These are phyloP conservation scores for Sebastes vulpes DNA, from an alignment of 2,797 vertebrate genomes.

Conservation along the genomic window DNA sequence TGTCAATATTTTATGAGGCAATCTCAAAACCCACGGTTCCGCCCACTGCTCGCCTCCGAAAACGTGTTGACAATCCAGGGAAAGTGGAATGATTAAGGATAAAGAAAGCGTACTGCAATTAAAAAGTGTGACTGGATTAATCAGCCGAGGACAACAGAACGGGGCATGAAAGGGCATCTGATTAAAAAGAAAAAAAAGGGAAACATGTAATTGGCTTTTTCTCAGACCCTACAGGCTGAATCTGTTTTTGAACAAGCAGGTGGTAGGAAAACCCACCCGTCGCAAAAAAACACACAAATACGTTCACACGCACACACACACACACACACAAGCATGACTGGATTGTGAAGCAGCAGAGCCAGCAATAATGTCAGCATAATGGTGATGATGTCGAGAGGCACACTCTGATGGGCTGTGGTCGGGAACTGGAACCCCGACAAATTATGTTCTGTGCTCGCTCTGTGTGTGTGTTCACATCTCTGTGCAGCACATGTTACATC, in stretches of 20 bases:
- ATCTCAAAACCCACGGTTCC: slow-evolving; percentile 6
- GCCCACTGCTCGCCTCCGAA: neutral
- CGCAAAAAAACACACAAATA: neutral
- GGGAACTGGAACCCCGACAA: slow-evolving; percentile 40
- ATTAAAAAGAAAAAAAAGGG: slow-evolving; percentile 38
- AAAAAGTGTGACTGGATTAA: slow-evolving; percentile 62
- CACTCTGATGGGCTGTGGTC: slow-evolving; percentile 49
- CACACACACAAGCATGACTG: slow-evolving; percentile 1
- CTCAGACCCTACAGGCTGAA: slow-evolving; percentile 35
- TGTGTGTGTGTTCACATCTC: neutral
- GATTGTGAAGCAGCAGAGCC: slow-evolving; percentile 49
- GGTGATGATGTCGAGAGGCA: slow-evolving; percentile 49
- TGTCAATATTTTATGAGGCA: slow-evolving; percentile 59
- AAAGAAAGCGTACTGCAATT: slow-evolving; percentile 42
- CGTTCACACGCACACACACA: neutral
- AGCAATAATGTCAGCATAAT: slow-evolving; percentile 50
- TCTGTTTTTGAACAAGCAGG: slow-evolving; percentile 34
- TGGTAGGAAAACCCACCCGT: neutral
- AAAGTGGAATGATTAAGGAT: slow-evolving; percentile 23
- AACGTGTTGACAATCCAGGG: neutral
- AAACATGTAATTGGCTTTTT: slow-evolving; percentile 40
- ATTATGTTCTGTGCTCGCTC: slow-evolving; percentile 29
- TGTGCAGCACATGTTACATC: slow-evolving; percentile 17
- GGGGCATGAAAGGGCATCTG: slow-evolving; percentile 49
- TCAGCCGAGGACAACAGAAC: slow-evolving; percentile 51